Conservation (phyloP, 1,140 invertebrate species). For the Ips typographus region DNA sequence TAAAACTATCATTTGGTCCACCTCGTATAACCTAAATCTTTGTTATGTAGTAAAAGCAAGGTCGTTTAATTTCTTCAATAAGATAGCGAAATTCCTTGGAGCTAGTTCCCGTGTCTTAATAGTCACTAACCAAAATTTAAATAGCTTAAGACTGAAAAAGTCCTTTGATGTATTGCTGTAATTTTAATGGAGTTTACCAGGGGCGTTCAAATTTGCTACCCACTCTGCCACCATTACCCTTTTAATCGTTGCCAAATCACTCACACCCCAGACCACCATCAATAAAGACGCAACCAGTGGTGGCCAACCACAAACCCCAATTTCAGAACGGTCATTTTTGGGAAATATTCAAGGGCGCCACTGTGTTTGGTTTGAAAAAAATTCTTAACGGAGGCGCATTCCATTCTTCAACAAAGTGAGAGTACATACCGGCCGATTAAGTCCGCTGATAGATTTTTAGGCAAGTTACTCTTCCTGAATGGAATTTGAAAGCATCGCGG, state of each 20-base stretch:
- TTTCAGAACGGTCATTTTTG: neutral
- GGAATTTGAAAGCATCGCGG: conserved; percentile 32
- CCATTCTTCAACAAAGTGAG: conserved; percentile 31
- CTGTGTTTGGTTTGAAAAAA: conserved; percentile 11
- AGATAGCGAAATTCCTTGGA: neutral
- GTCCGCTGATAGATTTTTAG: conserved; percentile 24
- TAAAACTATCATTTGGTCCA: too few species aligned
- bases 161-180: neutral
- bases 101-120: conserved; percentile 7
- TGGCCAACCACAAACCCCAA: too few species aligned
- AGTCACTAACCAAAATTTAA: conserved; percentile 8
- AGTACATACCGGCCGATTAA: conserved; percentile 21
- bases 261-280: too few species aligned
- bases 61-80: conserved; percentile 4
- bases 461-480: conserved; percentile 22
- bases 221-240: too few species aligned
- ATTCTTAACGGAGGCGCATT: conserved; percentile 27
- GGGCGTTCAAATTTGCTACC: too few species aligned
- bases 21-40: too few species aligned
- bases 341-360: conserved; percentile 11
- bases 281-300: neutral
- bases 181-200: neutral
- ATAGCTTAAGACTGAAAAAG: conserved; percentile 7
- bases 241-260: too few species aligned
- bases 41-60: neutral